These are phyloP conservation scores for Semnopithecus entellus DNA, from an alignment of 2,113 vertebrate genomes.

Conservation along the genomic window DNA sequence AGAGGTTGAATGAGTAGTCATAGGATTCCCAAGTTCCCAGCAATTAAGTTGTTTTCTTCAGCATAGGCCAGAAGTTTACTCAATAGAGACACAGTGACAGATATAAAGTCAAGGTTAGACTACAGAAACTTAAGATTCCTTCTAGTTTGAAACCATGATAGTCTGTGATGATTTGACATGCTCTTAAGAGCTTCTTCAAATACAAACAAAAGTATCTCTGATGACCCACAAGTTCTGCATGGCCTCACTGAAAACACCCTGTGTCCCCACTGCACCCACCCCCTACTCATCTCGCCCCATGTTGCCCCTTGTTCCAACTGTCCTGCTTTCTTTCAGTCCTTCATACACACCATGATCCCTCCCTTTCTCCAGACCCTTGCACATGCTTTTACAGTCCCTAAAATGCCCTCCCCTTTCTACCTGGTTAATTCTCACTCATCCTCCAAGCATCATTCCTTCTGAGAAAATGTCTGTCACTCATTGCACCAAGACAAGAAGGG, in stretches of 20 bases:
- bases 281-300: not conserved
- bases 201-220: not conserved
- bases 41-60: not conserved
- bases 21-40: not conserved
- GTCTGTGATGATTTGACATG: not conserved
- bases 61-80: accelerated
- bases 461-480: not conserved
- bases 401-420: not conserved
- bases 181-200: not conserved
- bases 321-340: not conserved
- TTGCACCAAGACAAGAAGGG: not conserved
- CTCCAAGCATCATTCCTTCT: not conserved
- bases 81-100: not conserved
- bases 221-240: not conserved
- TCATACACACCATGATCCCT: not conserved
- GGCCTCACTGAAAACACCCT: not conserved
- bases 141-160: not conserved
- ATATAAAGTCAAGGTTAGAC: not conserved
- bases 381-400: not conserved
- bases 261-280: not conserved
- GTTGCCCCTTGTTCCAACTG: not conserved
- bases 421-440: not conserved
- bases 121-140: not conserved
- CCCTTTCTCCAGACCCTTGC: not conserved
- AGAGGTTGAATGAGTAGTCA: too few species aligned